Base-by-base conservation (phyloP, 2,888 invertebrate species). In the Clunio marinus region DNA sequence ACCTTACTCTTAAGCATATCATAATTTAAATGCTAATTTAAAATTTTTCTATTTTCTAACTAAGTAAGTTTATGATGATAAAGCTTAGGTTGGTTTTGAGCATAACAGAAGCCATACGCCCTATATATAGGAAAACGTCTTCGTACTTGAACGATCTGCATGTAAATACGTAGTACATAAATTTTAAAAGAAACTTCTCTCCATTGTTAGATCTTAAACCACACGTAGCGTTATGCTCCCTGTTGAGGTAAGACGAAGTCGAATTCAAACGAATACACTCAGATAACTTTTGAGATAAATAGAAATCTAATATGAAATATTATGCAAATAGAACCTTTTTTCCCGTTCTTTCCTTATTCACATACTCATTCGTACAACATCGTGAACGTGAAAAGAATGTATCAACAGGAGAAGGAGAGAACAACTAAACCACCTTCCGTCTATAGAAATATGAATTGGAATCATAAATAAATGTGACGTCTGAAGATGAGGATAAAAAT, bases 11-110 rank as follows among this genome's bases (percentile, higher is more conserved):
- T 27, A 25, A 46, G 46, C 63, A 55, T 28, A 51, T 66, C 55
- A 66, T 62, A 66, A 66, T 66, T 66, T 66, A 66, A 55, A 66
- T 66, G 66, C 51, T 66, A 66, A 66, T 66, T 66, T 51, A 20
- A 15, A 17, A 45, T 20, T 55, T 28, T 66, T 55, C 55, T 10
- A 22, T 4, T 24, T 22, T 63, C n/a, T n/a, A n/a, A n/a, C n/a
- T n/a, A n/a, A n/a, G n/a, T n/a, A n/a, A 8, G 45, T 13, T 45
- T 35, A 35, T 32, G 15, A 59, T 62, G 41, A 35, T 41, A 60
- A 37, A n/a, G n/a, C n/a, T n/a, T n/a, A n/a, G n/a, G n/a, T n/a
- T n/a, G n/a, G n/a, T n/a, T n/a, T n/a, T n/a, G n/a, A n/a, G n/a
- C 32, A 32, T 32, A 32, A 32, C 32, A 32, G 32, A 10, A 32